Evolutionary conservation across 2,113 vertebrate species (phyloP).

Genomic region (Nestor notabilis): DNA sequence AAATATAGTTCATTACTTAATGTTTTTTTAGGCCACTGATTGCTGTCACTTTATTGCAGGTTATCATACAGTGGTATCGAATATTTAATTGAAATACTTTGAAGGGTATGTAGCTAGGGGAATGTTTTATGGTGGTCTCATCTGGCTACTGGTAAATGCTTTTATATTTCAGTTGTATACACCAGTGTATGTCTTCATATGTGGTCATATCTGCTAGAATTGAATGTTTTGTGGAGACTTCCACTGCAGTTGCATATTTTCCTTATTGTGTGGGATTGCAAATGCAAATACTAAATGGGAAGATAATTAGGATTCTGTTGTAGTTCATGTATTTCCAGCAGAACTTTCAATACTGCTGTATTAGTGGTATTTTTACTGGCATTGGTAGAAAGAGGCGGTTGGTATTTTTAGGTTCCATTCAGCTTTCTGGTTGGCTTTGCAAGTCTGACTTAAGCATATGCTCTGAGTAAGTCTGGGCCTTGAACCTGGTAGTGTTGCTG

Average conservation of each 20-base stretch:
- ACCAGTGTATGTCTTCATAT: background rate
- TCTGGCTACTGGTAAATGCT: background rate
- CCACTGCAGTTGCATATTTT: background rate
- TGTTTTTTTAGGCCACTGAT: background rate
- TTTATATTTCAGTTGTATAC: background rate
- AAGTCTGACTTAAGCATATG: background rate
- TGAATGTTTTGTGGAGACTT: background rate
- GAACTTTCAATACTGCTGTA: background rate
- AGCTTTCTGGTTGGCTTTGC: background rate
- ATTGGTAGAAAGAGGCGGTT: background rate
- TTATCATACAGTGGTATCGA: background rate
- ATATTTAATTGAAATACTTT: background rate
- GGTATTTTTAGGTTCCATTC: background rate
- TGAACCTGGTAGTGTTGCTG: background rate
- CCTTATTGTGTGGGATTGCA: background rate
- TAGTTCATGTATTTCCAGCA: background rate
- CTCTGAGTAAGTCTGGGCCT: background rate
- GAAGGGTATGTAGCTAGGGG: background rate
- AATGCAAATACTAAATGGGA: background rate
- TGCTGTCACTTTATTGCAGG: background rate
- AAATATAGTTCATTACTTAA: background rate
- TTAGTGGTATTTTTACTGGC: background rate
- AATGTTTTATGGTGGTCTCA: background rate
- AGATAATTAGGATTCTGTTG: background rate
- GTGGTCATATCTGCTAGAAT: background rate